These are phyloP conservation scores for Phalacrocorax aristotelis DNA, from an alignment of 2,113 vertebrate species.

Conservation along the genomic window DNA sequence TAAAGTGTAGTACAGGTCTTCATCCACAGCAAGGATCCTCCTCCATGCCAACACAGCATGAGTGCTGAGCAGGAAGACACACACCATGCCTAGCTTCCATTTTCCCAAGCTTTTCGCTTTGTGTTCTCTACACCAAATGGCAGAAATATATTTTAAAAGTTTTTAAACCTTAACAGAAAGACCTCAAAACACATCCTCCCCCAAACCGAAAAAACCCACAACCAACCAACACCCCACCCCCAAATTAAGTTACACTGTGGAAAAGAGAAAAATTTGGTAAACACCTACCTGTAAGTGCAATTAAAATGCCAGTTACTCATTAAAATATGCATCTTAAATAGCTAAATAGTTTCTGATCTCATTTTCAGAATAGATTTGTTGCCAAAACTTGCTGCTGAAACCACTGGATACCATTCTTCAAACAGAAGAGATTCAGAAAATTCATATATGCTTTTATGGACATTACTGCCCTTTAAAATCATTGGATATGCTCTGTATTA, in stretches of 20 bases:
- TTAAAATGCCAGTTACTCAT: background rate
- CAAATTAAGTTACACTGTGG: background rate
- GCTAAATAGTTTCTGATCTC: background rate
- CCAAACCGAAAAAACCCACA: background rate
- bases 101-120: background rate
- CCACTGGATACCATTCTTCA: background rate
- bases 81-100: background rate
- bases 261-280: background rate
- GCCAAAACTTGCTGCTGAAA: background rate
- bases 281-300: background rate
- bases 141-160: background rate
- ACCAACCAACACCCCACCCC: background rate
- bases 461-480: background rate
- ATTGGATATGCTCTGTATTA: background rate
- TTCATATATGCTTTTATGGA: background rate
- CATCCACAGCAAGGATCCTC: background rate
- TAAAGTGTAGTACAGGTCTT: background rate
- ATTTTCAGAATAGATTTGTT: background rate
- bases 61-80: background rate
- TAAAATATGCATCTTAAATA: background rate
- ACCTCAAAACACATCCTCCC: background rate
- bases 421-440: background rate
- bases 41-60: rapidly evolving
- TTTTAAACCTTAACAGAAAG: background rate
- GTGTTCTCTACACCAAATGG: background rate